Evolutionary conservation across 2,888 invertebrate genomes (phyloP), one percentile per base, ranked within the genome.

Genomic region (Coenonympha glycerion): DNA sequence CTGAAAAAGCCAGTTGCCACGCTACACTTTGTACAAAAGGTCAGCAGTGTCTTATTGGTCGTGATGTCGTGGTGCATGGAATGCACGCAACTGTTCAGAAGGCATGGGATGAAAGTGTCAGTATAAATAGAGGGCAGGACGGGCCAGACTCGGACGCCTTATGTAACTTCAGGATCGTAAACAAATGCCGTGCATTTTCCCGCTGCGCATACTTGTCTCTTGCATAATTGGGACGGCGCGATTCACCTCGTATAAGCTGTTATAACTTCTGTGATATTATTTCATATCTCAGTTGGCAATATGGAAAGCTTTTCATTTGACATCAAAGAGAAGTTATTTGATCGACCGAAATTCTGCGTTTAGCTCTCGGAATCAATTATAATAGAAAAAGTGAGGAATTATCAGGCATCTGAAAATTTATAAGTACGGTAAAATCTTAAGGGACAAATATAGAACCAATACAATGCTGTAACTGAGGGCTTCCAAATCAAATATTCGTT

Each of bases 81-180:
- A 39, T 24, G 37, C 9, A 15, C 24, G 39, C 21, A 34, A 24
- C 22, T 3, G 45, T 5, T 15, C 24, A 28, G 31, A 15, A 16
- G 16, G 34, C 30, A 45, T 37, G 69, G 73, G 75, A 77, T 76
- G 79, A 77, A 80, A 80, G 75, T 74, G 75, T n/a, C n/a, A 81
- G 78, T 79, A 81, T 81, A 79, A 82, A 83, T 80, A 79, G 77
- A 73, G 65, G 62, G 65, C 66, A 68, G 70, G 71, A 70, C 63
- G 60, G 59, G 65, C 65, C 61, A 63, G 68, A 72, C 69, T 74
- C 71, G 72, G 71, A 69, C 73, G 69, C 64, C 74, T 83, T 79
- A 82, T 79, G 77, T 76, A 82, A 82, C 71, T 52, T 68, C 62
- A 63, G 70, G 65, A 71, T 76, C 76, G 77, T 85, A 85, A 83